Base-by-base conservation (phyloP, 2,113 vertebrate genomes). In the Nanorana parkeri region DNA sequence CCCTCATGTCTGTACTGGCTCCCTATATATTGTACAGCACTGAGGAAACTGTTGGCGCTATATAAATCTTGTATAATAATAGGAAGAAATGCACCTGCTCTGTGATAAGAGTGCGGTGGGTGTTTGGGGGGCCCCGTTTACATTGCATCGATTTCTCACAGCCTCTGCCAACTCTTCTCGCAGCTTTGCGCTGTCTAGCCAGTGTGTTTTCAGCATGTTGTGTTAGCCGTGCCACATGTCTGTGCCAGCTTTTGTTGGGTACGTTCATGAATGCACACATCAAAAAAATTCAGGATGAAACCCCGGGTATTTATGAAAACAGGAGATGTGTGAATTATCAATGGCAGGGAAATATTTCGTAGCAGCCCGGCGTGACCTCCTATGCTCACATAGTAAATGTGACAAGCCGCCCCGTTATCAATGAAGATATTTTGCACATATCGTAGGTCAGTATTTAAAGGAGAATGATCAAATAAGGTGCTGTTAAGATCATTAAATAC, bases 191-290 rank as follows among this genome's bases (percentile, higher is more conserved):
- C 47, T 61, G 78, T 80, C 78, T 80, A 69, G 78, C 54, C 78
- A 28, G 17, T 78, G 77, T 78, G 77, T 78, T 68, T 58, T 78
- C 77, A 78, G 64, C 77, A 3, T 80, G 78, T 80, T 69, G 54
- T 80, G 28, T 69, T 80, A 69, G 66, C 13, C 24, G 78, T 80
- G 78, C 78, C 78, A 80, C 66, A 69, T 28, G 66, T 68, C 54
- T 56, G 32, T 80, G 55, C 78, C 78, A 80, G 61, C 78, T 61
- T 80, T 80, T 80, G 78, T 80, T 80, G 51, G 66, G 29, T 68
- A 69, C 51, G 32, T 80, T 80, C 64, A 68, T 68, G 28, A 80
- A 71, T 60, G 66, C 52, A 69, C 54, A 69, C 78, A 80, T 68
- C 65, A 60, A 60, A 75, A 60, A 75, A 36, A 80, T 36, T 47